Conservation (phyloP, 1,140 invertebrate species). For the Bombyx mori region ASM3026992v2 NC_085114.1:8281001-8281500, state of each 20-base stretch:
- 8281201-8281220: constrained; percentile 82
- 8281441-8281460: too few species aligned
- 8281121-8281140: constrained; percentile 87
- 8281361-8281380: too few species aligned
- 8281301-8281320: constrained; percentile 76
- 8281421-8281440: too few species aligned
- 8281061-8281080: too few species aligned
- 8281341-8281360: not conserved
- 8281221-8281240: constrained; percentile 77
- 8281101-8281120: constrained; percentile 90
- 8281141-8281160: constrained; percentile 93
- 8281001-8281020: too few species aligned
- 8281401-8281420: too few species aligned
- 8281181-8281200: constrained; percentile 91
- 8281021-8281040: too few species aligned
- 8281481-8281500: too few species aligned
- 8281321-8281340: not conserved
- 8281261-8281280: constrained; percentile 83
- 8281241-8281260: constrained; percentile 89
- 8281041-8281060: too few species aligned
- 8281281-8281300: constrained; percentile 75
- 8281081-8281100: constrained; percentile 42
- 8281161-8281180: constrained; percentile 93
- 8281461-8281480: too few species aligned
- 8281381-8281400: too few species aligned